phyloP scores from a whole-genome alignment of 1,140 invertebrate species.

The Drosophila trapezifrons region DNA sequence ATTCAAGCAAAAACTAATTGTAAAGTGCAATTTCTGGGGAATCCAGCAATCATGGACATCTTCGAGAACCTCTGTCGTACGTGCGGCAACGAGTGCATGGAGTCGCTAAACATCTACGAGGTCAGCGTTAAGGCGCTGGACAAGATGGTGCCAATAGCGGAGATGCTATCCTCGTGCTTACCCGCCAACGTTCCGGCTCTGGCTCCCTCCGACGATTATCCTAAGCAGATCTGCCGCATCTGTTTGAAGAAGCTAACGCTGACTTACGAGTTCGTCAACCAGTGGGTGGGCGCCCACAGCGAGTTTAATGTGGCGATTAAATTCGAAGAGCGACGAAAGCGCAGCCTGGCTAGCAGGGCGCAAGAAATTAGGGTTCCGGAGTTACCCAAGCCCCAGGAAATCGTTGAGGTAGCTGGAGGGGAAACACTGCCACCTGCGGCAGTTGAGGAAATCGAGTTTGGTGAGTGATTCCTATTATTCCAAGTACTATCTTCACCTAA shows the following conservation, averaged over 20 bases:
- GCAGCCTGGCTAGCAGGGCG: slow-evolving; percentile 22
- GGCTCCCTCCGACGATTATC: slow-evolving; percentile 50
- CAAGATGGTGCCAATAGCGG: slow-evolving; percentile 28
- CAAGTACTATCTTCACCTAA: too few relatives aligned
- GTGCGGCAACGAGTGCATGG: slow-evolving; percentile 67
- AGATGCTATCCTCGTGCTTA: slow-evolving; percentile 41
- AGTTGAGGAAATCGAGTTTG: too few relatives aligned
- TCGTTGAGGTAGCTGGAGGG: too few relatives aligned
- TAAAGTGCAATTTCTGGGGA: too few relatives aligned
- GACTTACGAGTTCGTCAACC: slow-evolving; percentile 57
- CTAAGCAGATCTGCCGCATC: slow-evolving; percentile 65
- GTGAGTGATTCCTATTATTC: too few relatives aligned
- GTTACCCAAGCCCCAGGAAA: neutral
- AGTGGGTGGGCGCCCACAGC: slow-evolving; percentile 52
- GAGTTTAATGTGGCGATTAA: slow-evolving; percentile 69
- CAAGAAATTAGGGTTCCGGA: neutral
- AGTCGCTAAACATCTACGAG: slow-evolving; percentile 50
- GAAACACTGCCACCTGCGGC: neutral
- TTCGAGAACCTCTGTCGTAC: slow-evolving; percentile 74
- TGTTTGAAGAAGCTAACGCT: slow-evolving; percentile 59
- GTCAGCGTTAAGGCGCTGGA: slow-evolving; percentile 11
- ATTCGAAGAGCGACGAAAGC: slow-evolving; percentile 58
- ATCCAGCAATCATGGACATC: slow-evolving; percentile 57
- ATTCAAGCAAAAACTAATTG: neutral
- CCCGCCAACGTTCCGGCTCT: slow-evolving; percentile 37